A percentile compares a stretch with the other conserved stretches of the same genome.
These are phyloP conservation scores for Nothocercus nigrocapillus DNA, from an alignment of 2,113 vertebrate species.

Conservation along the genomic window DNA sequence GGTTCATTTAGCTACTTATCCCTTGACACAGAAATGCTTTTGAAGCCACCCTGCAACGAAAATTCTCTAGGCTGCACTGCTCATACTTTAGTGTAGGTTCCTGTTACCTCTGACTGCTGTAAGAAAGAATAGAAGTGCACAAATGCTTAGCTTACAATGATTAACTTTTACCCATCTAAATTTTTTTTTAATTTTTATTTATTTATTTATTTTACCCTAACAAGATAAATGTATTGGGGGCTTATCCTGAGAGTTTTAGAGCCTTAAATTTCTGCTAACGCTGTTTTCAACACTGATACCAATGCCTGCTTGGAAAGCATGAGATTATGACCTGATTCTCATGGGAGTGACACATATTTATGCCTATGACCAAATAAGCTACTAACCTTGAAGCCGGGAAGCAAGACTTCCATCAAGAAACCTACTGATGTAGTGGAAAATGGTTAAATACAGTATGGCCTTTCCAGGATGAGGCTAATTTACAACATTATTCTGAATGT, in stretches of 20 bases:
- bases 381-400: conserved; percentile 60
- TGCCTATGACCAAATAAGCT: conserved; percentile 78
- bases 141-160: conserved; percentile 83
- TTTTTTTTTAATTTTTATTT: conserved; percentile 61
- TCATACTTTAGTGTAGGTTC: conserved; percentile 66
- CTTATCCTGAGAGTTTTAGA: conserved; percentile 76
- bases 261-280: conserved; percentile 78
- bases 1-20: neutral
- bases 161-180: conserved; percentile 82
- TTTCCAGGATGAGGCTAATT: conserved; percentile 13
- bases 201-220: conserved; percentile 35
- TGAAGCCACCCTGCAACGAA: conserved; percentile 22
- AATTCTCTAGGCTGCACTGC: conserved; percentile 44
- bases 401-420: conserved; percentile 51
- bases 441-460: neutral
- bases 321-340: conserved; percentile 80
- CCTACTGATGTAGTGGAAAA: conserved; percentile 31
- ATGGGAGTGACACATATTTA: conserved; percentile 83
- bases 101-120: conserved; percentile 80
- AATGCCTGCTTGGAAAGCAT: conserved; percentile 85
- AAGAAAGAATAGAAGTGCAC: conserved; percentile 84
- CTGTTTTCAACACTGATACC: conserved; percentile 79
- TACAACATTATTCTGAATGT: neutral
- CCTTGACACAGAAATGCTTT: conserved; percentile 12
- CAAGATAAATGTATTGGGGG: conserved; percentile 77